A percentile compares a stretch with the other conserved stretches of the same genome.
Conservation (phyloP, 2,888 invertebrate species). For the Dasysyrphus tricinctus region DNA sequence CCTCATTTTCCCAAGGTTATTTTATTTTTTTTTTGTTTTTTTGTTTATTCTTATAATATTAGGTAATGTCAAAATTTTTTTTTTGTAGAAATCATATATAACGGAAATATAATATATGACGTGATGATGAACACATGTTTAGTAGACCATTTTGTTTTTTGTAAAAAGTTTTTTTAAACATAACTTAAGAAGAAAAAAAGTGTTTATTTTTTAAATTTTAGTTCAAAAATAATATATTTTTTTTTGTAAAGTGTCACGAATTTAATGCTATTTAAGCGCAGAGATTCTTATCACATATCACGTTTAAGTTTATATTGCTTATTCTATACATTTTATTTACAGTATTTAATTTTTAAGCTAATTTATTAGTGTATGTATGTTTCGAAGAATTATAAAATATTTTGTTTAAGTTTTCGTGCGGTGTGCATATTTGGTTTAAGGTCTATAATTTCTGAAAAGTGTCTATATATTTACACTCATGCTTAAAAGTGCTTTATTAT, state of each 20-base stretch:
- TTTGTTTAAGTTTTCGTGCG: slow-evolving; percentile 46
- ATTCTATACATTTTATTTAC: slow-evolving; percentile 69
- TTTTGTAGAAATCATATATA: slow-evolving; percentile 53
- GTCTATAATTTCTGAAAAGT: neutral
- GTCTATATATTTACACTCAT: slow-evolving; percentile 3
- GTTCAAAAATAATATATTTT: slow-evolving; percentile 24
- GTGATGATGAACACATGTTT: slow-evolving; percentile 74
- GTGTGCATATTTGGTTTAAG: slow-evolving; percentile 46
- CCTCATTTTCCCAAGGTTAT: slow-evolving; percentile 68
- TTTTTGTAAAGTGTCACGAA: slow-evolving; percentile 49
- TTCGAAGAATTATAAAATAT: slow-evolving; percentile 39
- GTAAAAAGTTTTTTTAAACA: slow-evolving; percentile 34
- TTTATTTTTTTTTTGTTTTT: neutral
- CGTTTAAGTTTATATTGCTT: slow-evolving; percentile 71
- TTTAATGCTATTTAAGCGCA: slow-evolving; percentile 63
- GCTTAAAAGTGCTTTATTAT: slow-evolving; percentile 13
- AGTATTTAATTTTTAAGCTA: slow-evolving; percentile 5
- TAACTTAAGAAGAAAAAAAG: slow-evolving; percentile 34
- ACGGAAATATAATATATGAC: slow-evolving; percentile 36
- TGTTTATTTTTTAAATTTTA: slow-evolving; percentile 36
- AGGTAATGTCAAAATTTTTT: slow-evolving; percentile 7
- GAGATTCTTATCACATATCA: slow-evolving; percentile 73
- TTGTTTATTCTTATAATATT: slow-evolving; percentile 18
- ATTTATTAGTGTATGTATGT: neutral
- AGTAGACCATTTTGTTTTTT: slow-evolving; percentile 56